These are phyloP conservation scores for Nibea albiflora DNA, from an alignment of 2,113 vertebrate species.

Conservation along the genomic window DNA sequence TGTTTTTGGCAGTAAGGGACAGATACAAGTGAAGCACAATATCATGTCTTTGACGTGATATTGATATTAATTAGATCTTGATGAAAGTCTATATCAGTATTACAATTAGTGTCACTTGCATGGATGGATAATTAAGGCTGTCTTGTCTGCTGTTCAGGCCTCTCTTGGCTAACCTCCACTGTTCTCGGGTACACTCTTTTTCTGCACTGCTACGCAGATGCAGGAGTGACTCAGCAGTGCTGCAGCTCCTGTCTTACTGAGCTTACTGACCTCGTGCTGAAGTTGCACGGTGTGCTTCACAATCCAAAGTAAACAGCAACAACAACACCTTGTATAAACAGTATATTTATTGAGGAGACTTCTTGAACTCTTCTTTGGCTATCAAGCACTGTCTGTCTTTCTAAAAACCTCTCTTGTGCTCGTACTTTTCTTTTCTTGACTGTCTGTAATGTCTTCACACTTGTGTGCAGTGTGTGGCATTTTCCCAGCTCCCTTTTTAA, in stretches of 20 bases:
- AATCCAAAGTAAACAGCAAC: neutral
- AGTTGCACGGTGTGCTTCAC: neutral
- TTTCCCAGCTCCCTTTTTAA: neutral
- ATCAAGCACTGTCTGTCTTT: neutral
- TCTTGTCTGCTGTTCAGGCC: neutral
- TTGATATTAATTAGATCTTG: neutral
- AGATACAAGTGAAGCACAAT: neutral
- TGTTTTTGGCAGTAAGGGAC: constrained; percentile 47
- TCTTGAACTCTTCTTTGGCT: neutral
- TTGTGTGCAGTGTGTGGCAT: constrained; percentile 26
- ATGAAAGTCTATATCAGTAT: neutral
- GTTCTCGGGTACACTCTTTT: neutral
- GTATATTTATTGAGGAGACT: neutral
- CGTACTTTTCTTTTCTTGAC: neutral
- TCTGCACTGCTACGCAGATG: constrained; percentile 42
- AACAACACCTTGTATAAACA: neutral
- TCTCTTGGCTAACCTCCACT: constrained; percentile 20
- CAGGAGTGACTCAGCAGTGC: constrained; percentile 66
- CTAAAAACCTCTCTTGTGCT: too few species aligned
- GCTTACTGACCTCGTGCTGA: neutral
- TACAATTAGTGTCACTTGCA: neutral
- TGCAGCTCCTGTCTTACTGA: constrained; percentile 12
- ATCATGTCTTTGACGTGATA: neutral
- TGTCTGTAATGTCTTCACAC: neutral
- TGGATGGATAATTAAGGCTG: constrained; percentile 7